Evolutionary conservation across 2,797 vertebrate species (phyloP), one percentile per base, ranked within the genome.

Genomic region (Spinus pinus): DNA sequence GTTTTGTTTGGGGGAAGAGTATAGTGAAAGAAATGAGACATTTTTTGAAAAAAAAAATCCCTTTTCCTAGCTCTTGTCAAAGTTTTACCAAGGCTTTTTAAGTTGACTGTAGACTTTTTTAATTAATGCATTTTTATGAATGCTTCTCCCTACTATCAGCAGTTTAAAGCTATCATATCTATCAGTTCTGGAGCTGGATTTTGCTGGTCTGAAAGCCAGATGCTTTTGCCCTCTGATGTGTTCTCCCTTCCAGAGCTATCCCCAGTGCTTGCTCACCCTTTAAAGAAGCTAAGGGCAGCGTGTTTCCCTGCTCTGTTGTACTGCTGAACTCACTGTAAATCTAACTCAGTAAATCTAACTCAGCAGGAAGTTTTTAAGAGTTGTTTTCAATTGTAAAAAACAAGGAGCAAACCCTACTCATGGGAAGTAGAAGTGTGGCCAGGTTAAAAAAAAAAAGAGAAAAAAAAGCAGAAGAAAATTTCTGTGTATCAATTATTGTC

Each of bases 251-350:
- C 7, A 19, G 23, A 74, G 12, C 25, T 57, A 20, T 27, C 22
- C 60, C 22, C 12, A 35, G 35, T 13, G 24, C 8, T 80, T 49
- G 9, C 14, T 71, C 19, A 22, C 9, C 16, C 49, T 67, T 66
- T 0, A 2, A 20, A 64, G 61, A 21, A 17, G 18, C 7, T 12
- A 19, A 41, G 28, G 41, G 27, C 41, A 51, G 14, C 0, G 0
- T 49, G 7, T 51, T 81, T 30, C 33, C 17, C 30, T 49, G 19
- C 41, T 42, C 20, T 37, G 3, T 41, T 62, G 49, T 35, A 49
- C 24, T 41, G 14, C 22, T 86, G n/a, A 58, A 66, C 37, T 73
- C 16, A n/a, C 5, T 39, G 17, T 33, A 33, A 33, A 33, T 33
- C 33, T 33, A 33, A 33, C 33, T 33, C 33, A 41, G 25, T 37